phyloP scores from a whole-genome alignment of 2,113 vertebrate genomes.

The Platycercus adscitus region DNA sequence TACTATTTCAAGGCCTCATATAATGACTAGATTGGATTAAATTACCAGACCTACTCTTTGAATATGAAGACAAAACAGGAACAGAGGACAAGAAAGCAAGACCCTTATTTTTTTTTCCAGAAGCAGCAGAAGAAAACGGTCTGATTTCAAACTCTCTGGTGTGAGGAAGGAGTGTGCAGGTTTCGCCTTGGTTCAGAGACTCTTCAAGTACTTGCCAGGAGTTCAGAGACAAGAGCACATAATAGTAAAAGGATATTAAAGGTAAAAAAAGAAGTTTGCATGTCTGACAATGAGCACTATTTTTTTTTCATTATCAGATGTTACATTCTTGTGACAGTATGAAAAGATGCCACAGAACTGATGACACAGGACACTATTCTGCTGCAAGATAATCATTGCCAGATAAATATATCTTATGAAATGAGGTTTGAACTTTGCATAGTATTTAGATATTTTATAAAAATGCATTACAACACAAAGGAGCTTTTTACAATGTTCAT shows the following conservation, averaged over 20 bases:
- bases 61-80: not conserved
- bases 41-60: not conserved
- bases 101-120: not conserved
- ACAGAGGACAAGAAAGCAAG: not conserved
- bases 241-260: constrained; percentile 45
- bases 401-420: constrained; percentile 56
- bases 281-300: constrained; percentile 12
- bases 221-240: not conserved
- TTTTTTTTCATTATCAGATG: constrained; percentile 55
- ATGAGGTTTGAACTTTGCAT: constrained; percentile 13
- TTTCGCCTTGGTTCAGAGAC: constrained; percentile 43
- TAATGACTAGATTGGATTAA: not conserved
- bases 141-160: not conserved
- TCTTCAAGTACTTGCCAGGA: not conserved
- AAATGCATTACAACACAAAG: constrained; percentile 59
- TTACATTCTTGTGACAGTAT: constrained; percentile 11
- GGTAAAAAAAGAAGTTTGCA: not conserved
- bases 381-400: constrained; percentile 37
- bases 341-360: constrained; percentile 44
- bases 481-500: constrained; percentile 16
- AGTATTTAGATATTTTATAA: constrained; percentile 54
- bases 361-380: constrained; percentile 32
- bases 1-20: not conserved
- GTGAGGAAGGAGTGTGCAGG: not conserved
- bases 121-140: not conserved